Evolutionary conservation across 2,888 invertebrate genomes (phyloP).

Genomic region (Helicoverpa assulta): DNA sequence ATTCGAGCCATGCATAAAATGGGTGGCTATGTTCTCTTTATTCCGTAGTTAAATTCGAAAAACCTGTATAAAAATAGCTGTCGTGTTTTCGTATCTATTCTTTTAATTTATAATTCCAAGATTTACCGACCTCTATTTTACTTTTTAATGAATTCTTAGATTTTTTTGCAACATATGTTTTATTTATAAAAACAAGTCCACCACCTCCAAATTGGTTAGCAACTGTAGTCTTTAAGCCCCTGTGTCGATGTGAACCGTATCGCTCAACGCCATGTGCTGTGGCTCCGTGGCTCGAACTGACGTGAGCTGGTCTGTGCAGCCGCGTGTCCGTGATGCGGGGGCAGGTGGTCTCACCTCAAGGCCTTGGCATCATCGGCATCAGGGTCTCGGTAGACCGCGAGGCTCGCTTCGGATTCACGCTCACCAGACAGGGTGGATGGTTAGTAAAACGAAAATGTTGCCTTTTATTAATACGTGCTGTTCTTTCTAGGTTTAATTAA

Average conservation of each 20-base stretch:
- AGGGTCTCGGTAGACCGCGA: conserved; percentile 98
- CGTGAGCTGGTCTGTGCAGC: conserved; percentile 92
- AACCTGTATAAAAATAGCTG: conserved; percentile 2
- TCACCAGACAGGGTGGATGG: conserved; percentile 98
- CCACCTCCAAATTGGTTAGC: neutral
- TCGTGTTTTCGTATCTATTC: too few species aligned
- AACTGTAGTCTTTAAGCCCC: conserved; percentile 5
- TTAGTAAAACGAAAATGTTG: conserved; percentile 88
- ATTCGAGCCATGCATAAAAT: conserved; percentile 7
- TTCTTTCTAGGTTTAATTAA: conserved; percentile 4
- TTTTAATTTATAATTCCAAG: neutral
- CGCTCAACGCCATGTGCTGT: conserved; percentile 70
- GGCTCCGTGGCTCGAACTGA: conserved; percentile 74
- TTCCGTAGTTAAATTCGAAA: conserved; percentile 7
- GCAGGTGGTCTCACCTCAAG: conserved; percentile 98
- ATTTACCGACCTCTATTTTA: neutral
- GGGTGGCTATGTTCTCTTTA: neutral
- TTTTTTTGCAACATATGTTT: neutral
- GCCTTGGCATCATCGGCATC: conserved; percentile 98
- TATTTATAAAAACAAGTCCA: neutral
- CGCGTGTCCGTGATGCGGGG: conserved; percentile 99
- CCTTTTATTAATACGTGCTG: neutral
- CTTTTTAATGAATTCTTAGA: neutral
- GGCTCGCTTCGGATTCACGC: conserved; percentile 98
- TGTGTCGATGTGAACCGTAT: conserved; percentile 71